Evolutionary conservation across 2,113 vertebrate genomes (phyloP), one percentile per base, ranked within the genome.

Genomic region (Psittacara wagleri): DNA sequence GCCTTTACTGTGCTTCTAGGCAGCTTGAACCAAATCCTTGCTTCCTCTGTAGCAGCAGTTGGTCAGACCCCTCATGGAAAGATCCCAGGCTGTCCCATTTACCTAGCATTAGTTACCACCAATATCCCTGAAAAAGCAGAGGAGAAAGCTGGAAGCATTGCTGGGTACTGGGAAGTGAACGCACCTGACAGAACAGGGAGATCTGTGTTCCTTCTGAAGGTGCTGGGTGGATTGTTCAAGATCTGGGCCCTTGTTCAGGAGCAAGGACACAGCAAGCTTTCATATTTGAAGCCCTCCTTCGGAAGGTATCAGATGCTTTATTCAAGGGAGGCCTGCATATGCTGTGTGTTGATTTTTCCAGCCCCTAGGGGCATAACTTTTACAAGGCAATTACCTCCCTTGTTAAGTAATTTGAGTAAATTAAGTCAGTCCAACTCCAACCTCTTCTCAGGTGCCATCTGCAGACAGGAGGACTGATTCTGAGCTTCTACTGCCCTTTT

Each of bases 121-220:
- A 37, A 12, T 19, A 46, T 27, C 44, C 17, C 52, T 67, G 46
- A 25, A 78, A 48, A 48, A 9, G 39, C 17, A 25, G 18, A 33
- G 20, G 25, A 27, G 27, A 62, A 23, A 28, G 29, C 24, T 52
- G 66, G 14, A 48, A 52, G n/a, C 15, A 29, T 25, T 55, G 28
- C 39, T 37, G 79, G 39, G 25, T 13, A 7, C 24, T 12, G 28
- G 8, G 18, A 20, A 17, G 14, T 3, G 0, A 46, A 39, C 0
- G 1, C 13, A 2, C 28, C 49, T 41, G n/a, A 61, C 35, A 43
- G 66, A 61, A 20, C 5, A 12, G 39, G 14, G n/a, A 23, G 4
- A 35, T 33, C 37, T 57, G 23, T 8, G 18, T 63, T 20, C 41
- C 19, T 44, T 24, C 39, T 13, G 68, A 63, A 75, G 54, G 7